These are phyloP conservation scores for Melipona bicolor DNA, from an alignment of 2,888 invertebrate species.

Conservation along the genomic window DNA sequence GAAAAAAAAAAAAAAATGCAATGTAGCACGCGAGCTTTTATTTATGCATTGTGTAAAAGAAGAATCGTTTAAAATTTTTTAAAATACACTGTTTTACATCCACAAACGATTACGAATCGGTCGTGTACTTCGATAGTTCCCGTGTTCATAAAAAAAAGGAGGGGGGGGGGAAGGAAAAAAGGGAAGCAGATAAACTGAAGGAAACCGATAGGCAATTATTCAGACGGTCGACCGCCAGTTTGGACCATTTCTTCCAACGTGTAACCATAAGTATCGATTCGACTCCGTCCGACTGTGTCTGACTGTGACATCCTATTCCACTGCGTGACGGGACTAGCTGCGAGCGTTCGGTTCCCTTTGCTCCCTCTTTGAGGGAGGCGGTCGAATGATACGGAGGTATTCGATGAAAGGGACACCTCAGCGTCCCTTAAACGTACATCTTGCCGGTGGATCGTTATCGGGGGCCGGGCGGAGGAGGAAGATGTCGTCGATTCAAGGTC, in stretches of 20 bases:
- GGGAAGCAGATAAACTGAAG: neutral
- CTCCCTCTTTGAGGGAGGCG: slow-evolving; percentile 17
- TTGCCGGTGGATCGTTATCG: slow-evolving; percentile 37
- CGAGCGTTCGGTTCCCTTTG: slow-evolving; percentile 6
- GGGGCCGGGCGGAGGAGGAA: slow-evolving; percentile 7
- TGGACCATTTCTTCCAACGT: neutral
- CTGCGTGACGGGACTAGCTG: slow-evolving; percentile 25
- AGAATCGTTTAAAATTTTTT: no score
- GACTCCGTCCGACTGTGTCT: slow-evolving; percentile 19
- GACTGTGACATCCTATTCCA: slow-evolving; percentile 54
- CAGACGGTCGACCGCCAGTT: neutral
- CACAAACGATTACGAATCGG: no score
- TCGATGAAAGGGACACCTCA: slow-evolving; percentile 47
- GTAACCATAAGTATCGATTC: slow-evolving; percentile 36
- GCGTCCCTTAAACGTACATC: slow-evolving; percentile 35
- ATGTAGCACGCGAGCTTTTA: no score
- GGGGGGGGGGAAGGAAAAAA: no score
- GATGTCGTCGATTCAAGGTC: slow-evolving; percentile 50
- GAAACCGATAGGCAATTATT: neutral
- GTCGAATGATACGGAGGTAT: slow-evolving; percentile 44
- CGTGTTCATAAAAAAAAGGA: no score
- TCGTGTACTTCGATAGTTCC: no score
- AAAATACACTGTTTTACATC: no score
- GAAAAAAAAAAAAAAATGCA: no score
- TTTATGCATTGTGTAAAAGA: no score